A percentile compares a stretch with the other conserved stretches of the same genome.
phyloP scores from a whole-genome alignment of 2,888 invertebrate genomes.

The Cheilosia soror region DNA sequence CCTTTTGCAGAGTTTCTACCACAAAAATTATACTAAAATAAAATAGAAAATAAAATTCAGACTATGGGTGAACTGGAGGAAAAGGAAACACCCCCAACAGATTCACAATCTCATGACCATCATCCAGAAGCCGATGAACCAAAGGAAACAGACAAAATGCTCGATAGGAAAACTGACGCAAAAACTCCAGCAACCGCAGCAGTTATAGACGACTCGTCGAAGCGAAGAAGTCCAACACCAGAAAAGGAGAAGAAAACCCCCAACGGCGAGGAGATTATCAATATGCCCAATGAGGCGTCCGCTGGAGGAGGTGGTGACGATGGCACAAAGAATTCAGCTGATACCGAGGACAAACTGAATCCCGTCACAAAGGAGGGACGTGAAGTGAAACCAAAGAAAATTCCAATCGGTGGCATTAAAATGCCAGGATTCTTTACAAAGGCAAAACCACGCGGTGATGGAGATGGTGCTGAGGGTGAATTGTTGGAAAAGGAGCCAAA shows the following conservation, averaged over 20 bases:
- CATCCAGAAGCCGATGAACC: conserved; percentile 82
- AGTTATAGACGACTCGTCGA: conserved; percentile 67
- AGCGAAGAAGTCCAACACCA: conserved; percentile 78
- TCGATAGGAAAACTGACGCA: conserved; percentile 79
- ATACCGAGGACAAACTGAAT: conserved; percentile 80
- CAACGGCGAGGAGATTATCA: conserved; percentile 82
- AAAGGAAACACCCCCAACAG: conserved; percentile 82
- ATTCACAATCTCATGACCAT: conserved; percentile 77
- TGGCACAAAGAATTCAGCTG: conserved; percentile 64
- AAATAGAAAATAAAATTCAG: conserved; percentile 28
- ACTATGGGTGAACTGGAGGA: conserved; percentile 83
- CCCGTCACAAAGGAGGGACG: conserved; percentile 86
- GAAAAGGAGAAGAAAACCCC: conserved; percentile 79
- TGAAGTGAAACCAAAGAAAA: conserved; percentile 91
- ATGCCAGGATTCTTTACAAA: conserved; percentile 94
- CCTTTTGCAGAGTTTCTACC: conserved; percentile 44
- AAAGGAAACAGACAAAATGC: conserved; percentile 84
- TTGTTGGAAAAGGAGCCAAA: conserved; percentile 84
- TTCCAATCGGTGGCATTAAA: conserved; percentile 94
- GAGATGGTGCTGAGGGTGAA: conserved; percentile 84
- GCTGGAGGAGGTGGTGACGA: conserved; percentile 64
- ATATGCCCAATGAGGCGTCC: conserved; percentile 78
- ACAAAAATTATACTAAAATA: conserved; percentile 21
- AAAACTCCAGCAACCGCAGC: conserved; percentile 55
- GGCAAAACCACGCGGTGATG: conserved; percentile 89